Conservation (phyloP, 2,888 invertebrate genomes). For the Epistrophella euchroma region DNA sequence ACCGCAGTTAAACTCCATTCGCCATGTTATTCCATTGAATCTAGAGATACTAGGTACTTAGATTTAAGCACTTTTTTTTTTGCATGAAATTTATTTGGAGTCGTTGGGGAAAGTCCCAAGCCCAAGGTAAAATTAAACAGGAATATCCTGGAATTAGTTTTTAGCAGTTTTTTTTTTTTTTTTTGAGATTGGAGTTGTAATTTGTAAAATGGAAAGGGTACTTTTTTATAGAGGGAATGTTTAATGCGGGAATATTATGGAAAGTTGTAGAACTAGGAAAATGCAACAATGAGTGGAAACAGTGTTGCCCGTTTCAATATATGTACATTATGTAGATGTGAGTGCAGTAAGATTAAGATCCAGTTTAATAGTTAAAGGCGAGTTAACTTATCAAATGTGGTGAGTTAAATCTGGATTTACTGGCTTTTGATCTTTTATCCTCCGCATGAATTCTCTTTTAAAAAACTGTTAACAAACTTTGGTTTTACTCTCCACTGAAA, state of each 20-base stretch:
- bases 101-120: constrained; percentile 11
- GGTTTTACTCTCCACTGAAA: no score
- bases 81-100: constrained; percentile 15
- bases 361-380: no score
- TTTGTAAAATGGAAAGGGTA: constrained; percentile 30
- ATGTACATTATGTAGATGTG: no score
- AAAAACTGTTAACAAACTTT: no score
- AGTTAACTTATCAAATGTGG: no score
- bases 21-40: constrained; percentile 28
- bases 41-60: neutral
- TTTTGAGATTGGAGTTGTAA: constrained; percentile 8
- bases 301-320: constrained; percentile 21
- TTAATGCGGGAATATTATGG: constrained; percentile 5
- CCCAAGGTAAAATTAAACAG: constrained; percentile 34
- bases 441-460: no score
- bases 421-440: no score
- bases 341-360: no score
- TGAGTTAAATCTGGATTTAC: no score
- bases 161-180: neutral
- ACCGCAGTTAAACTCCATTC: neutral
- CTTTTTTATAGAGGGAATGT: constrained; percentile 3
- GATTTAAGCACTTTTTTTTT: constrained; percentile 54
- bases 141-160: constrained; percentile 60
- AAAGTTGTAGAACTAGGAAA: neutral
- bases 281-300: neutral